These are phyloP conservation scores for Mylabris phalerata DNA, from an alignment of 1,140 invertebrate species.

Conservation along the genomic window DNA sequence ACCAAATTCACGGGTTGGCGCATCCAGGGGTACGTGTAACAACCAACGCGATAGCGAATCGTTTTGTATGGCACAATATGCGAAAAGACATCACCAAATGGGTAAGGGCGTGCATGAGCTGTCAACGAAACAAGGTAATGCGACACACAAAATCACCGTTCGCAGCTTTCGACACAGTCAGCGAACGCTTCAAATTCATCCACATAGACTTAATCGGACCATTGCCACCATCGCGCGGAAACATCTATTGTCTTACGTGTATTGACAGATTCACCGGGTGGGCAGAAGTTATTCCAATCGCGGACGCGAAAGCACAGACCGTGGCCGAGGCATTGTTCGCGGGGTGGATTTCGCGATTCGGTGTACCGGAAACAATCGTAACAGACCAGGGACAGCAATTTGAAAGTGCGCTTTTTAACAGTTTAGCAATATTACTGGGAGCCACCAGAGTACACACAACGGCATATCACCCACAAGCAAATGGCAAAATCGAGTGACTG, in stretches of 20 bases:
- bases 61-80: slow-evolving; percentile 29
- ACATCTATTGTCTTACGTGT: slow-evolving; percentile 41
- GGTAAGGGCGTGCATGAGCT: slow-evolving; percentile 24
- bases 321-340: slow-evolving; percentile 29
- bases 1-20: slow-evolving; percentile 19
- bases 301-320: slow-evolving; percentile 35
- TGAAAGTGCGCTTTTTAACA: slow-evolving; percentile 11
- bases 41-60: slow-evolving; percentile 8
- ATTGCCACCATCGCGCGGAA: slow-evolving; percentile 35
- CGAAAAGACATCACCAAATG: slow-evolving; percentile 26
- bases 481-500: no score
- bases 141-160: slow-evolving; percentile 12
- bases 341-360: slow-evolving; percentile 39
- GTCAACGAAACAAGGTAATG: slow-evolving; percentile 33
- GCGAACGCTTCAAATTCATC: slow-evolving; percentile 32
- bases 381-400: slow-evolving; percentile 44
- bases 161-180: slow-evolving; percentile 1
- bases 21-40: slow-evolving; percentile 31
- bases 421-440: not conserved
- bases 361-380: slow-evolving; percentile 36
- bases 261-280: slow-evolving; percentile 45
- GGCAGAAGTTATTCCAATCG: slow-evolving; percentile 40
- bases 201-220: slow-evolving; percentile 48
- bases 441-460: no score
- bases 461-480: no score